These are phyloP conservation scores for Micromesistius poutassou DNA, from an alignment of 2,797 vertebrate species.

Conservation along the genomic window DNA sequence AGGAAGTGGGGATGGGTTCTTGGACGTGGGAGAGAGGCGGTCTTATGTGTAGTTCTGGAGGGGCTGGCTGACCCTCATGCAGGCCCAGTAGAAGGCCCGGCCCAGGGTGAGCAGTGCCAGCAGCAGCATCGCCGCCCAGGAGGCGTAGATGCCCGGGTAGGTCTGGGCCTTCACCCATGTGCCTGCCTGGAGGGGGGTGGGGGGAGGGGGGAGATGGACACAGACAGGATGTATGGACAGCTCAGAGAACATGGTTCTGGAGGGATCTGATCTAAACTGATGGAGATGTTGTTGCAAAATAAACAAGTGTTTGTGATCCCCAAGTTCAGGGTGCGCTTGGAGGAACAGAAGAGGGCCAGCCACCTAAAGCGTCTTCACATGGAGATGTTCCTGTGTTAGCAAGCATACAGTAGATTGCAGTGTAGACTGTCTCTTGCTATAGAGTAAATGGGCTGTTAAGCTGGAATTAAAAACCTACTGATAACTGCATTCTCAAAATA, in stretches of 20 bases:
- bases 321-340: too few species aligned
- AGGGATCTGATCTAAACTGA: neutral
- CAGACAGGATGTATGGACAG: neutral
- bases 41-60: conserved; percentile 86
- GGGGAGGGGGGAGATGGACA: neutral
- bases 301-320: too few species aligned
- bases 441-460: neutral
- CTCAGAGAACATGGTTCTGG: neutral
- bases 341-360: too few species aligned
- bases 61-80: conserved; percentile 91
- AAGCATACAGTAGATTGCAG: neutral
- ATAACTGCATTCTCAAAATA: neutral
- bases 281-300: neutral
- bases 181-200: conserved; percentile 71
- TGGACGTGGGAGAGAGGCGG: neutral
- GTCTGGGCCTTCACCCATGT: conserved; percentile 81
- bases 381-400: neutral
- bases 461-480: neutral
- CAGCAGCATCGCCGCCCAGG: conserved; percentile 83
- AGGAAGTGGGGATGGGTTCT: neutral
- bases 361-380: too few species aligned
- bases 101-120: conserved; percentile 81
- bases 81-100: conserved; percentile 89
- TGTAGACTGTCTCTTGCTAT: neutral
- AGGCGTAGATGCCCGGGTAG: conserved; percentile 86